Conservation (phyloP, 2,113 vertebrate species). For the Dasyprocta punctata region DNA sequence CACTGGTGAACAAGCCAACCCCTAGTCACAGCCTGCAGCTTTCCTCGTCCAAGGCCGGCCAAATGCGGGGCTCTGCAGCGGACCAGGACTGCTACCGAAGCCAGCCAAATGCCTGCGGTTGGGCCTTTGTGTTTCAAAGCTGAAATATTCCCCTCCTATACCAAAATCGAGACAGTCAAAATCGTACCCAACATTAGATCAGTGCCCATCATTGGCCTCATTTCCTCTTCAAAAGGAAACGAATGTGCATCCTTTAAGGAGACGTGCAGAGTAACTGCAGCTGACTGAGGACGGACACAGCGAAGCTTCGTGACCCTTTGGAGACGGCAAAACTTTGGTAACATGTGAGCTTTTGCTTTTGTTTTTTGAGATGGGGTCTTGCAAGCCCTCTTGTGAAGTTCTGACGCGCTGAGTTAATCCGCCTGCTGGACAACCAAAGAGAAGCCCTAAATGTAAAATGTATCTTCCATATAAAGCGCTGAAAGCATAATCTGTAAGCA, state of each 20-base stretch:
- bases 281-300: background rate
- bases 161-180: background rate
- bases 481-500: conserved; percentile 18
- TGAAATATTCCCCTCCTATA: background rate
- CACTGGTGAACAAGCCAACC: background rate
- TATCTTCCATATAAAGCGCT: background rate
- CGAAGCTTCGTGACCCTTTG: background rate
- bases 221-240: background rate
- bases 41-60: background rate
- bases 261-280: background rate
- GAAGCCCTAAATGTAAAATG: background rate
- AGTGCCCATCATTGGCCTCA: background rate
- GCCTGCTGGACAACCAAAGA: background rate
- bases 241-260: background rate
- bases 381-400: background rate
- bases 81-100: background rate
- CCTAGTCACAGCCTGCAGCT: background rate
- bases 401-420: background rate
- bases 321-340: background rate
- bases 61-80: background rate
- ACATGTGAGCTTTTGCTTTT: background rate
- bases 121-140: background rate
- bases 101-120: background rate
- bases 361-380: background rate
- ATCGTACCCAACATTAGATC: background rate